Conservation (phyloP, 2,888 invertebrate genomes). For the Aspidapion aeneum region DNA sequence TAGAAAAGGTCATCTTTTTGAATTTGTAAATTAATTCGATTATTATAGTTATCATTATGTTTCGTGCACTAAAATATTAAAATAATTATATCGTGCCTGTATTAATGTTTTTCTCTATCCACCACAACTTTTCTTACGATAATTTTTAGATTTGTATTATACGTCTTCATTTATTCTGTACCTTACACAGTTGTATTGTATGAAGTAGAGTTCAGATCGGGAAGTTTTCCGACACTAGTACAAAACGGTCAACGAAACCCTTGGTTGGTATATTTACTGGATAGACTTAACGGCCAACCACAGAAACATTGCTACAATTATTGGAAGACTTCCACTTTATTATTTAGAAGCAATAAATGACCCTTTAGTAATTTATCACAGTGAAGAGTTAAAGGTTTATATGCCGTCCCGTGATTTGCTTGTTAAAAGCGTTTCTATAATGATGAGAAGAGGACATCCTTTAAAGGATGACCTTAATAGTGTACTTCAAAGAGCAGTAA, state of each 20-base stretch:
- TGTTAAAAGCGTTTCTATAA: slow-evolving; percentile 53
- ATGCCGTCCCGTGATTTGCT: slow-evolving; percentile 45
- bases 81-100: too few species aligned
- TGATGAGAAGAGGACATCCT: slow-evolving; percentile 54
- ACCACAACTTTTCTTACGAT: slow-evolving; percentile 17
- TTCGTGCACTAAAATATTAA: too few species aligned
- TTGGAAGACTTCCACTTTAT: slow-evolving; percentile 25
- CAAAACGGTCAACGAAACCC: slow-evolving; percentile 21
- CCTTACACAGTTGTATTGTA: slow-evolving; percentile 18
- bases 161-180: slow-evolving; percentile 21
- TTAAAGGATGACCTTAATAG: slow-evolving; percentile 50
- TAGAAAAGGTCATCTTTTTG: too few species aligned
- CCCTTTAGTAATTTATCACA: slow-evolving; percentile 17
- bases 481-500: slow-evolving; percentile 49
- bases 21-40: too few species aligned
- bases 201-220: slow-evolving; percentile 18
- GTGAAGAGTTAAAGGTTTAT: slow-evolving; percentile 29
- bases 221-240: slow-evolving; percentile 8
- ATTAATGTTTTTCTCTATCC: too few species aligned
- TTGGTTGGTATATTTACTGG: slow-evolving; percentile 33
- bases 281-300: slow-evolving; percentile 29
- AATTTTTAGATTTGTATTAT: slow-evolving; percentile 20
- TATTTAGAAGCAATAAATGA: slow-evolving; percentile 27
- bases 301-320: slow-evolving; percentile 30
- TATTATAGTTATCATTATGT: too few species aligned